A percentile compares a stretch with the other conserved stretches of the same genome.
Conservation (phyloP, 2,797 vertebrate genomes). For the Karalla daura region DNA sequence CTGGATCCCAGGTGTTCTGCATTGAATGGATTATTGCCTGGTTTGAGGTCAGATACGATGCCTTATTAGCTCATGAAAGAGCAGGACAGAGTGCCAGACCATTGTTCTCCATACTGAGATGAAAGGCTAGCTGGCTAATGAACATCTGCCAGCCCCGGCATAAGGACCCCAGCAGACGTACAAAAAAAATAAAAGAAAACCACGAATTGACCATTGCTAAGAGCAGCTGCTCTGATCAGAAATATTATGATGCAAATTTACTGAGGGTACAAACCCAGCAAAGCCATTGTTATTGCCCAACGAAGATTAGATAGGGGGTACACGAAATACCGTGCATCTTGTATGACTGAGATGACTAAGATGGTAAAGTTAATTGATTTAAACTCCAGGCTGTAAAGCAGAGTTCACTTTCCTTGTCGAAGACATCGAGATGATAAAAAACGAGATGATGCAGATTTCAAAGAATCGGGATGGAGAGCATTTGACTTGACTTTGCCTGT, state of each 20-base stretch:
- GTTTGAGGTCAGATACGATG: conserved; percentile 79
- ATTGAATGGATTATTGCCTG: conserved; percentile 71
- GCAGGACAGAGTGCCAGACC: conserved; percentile 77
- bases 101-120: conserved; percentile 87
- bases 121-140: conserved; percentile 85
- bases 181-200: no score
- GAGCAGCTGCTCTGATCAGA: conserved; percentile 84
- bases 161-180: conserved; percentile 79
- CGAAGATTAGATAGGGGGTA: conserved; percentile 44
- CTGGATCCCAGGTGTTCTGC: conserved; percentile 66
- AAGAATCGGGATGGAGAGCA: conserved; percentile 38
- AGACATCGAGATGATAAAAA: conserved; percentile 13
- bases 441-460: conserved; percentile 37
- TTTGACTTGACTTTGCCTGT: conserved; percentile 19
- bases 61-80: conserved; percentile 83
- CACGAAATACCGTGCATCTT: conserved; percentile 44
- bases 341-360: conserved; percentile 58
- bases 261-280: conserved; percentile 68
- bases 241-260: conserved; percentile 83
- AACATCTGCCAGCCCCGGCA: conserved; percentile 86
- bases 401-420: conserved; percentile 9
- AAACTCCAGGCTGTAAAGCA: conserved; percentile 32
- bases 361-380: conserved; percentile 67
- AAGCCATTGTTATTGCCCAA: conserved; percentile 65
- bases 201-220: conserved; percentile 82